phyloP scores from a whole-genome alignment of 2,888 invertebrate genomes.

The Saturnia japonica region DNA sequence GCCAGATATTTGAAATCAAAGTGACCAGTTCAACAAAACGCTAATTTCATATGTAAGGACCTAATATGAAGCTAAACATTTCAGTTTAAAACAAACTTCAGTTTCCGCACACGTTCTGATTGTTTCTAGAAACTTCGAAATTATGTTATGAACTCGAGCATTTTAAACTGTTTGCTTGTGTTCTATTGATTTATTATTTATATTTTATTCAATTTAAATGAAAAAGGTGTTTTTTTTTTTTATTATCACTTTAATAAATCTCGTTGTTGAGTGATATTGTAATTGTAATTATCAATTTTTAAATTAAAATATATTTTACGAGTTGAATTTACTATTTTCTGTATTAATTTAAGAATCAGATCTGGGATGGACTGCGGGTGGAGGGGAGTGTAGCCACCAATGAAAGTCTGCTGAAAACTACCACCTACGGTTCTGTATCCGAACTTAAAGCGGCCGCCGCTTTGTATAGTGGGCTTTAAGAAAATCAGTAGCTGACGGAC shows the following conservation, averaged over 20 bases:
- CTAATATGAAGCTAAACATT: slow-evolving; percentile 11
- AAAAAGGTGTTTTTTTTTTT: background rate
- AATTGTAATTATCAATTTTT: background rate
- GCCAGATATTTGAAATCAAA: too few species aligned
- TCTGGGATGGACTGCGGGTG: too few species aligned
- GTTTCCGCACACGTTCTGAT: slow-evolving; percentile 29
- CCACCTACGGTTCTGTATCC: too few species aligned
- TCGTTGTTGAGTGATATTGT: background rate
- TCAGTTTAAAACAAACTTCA: slow-evolving; percentile 20
- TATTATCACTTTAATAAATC: background rate
- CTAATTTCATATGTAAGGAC: slow-evolving; percentile 9
- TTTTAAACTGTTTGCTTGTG: slow-evolving; percentile 30
- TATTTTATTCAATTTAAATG: background rate
- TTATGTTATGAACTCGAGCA: slow-evolving; percentile 29
- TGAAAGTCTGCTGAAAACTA: too few species aligned
- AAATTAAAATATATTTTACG: background rate
- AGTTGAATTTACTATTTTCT: background rate
- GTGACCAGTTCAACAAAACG: too few species aligned
- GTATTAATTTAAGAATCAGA: background rate
- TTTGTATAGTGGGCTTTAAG: too few species aligned
- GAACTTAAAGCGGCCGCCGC: too few species aligned
- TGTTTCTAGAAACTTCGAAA: slow-evolving; percentile 30
- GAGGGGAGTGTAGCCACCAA: too few species aligned
- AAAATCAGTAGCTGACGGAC: too few species aligned
- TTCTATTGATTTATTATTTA: slow-evolving; percentile 21